These are phyloP conservation scores for Notarius quadriscutis DNA, from an alignment of 2,113 vertebrate species.

Conservation along the genomic window DNA sequence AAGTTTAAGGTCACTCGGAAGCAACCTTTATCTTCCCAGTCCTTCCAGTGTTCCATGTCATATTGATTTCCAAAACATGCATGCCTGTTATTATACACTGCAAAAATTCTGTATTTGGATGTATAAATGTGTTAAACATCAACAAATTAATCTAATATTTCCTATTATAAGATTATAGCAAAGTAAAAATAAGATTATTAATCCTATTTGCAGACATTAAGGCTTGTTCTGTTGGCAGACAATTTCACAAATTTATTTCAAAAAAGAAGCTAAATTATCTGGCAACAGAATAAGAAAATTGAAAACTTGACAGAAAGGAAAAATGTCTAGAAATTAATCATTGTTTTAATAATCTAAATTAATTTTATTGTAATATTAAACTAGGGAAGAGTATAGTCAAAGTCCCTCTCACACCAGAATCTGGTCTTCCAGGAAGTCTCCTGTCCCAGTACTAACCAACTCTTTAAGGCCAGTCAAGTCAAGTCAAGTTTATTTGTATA, in stretches of 20 bases:
- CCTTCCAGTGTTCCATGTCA: constrained; percentile 62
- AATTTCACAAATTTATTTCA: background rate
- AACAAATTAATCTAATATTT: no score
- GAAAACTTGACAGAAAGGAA: background rate
- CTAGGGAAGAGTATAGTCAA: background rate
- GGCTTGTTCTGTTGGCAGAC: background rate
- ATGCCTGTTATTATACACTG: constrained; percentile 60
- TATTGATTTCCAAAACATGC: constrained; percentile 64
- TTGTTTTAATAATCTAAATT: background rate
- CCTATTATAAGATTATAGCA: background rate
- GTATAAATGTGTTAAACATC: background rate
- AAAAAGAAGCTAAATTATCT: background rate
- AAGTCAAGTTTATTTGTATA: no score
- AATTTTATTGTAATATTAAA: background rate
- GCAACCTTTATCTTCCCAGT: constrained; percentile 58
- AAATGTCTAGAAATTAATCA: background rate
- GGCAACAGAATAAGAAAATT: background rate
- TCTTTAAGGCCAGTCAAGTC: no score
- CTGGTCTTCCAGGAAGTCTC: no score
- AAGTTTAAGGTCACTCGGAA: constrained; percentile 62
- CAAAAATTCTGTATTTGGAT: constrained; percentile 43
- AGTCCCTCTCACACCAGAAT: no score
- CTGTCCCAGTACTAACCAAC: no score
- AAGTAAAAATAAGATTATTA: background rate
- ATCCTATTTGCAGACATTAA: background rate